Evolutionary conservation across 1,140 invertebrate genomes (phyloP).

Genomic region (Conopomorpha cramerella): DNA sequence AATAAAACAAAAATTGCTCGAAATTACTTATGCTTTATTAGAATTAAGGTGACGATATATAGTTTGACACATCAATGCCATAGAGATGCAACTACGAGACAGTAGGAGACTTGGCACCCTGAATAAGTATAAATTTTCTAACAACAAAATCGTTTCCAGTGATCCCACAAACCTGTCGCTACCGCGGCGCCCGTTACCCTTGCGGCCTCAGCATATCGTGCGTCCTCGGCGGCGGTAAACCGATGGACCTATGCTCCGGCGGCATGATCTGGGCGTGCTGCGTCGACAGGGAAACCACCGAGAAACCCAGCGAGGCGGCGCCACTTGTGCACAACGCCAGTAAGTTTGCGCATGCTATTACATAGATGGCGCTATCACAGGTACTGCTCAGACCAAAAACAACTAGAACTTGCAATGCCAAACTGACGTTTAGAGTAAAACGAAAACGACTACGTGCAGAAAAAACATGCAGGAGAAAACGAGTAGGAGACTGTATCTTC

Average conservation of each 20-base stretch:
- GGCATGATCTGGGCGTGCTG: constrained; percentile 94
- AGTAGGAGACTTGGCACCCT: background rate
- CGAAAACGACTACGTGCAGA: too few species aligned
- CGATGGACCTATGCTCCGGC: constrained; percentile 89
- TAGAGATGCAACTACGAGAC: too few species aligned
- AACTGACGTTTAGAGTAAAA: too few species aligned
- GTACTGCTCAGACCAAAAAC: too few species aligned
- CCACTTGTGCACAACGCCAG: constrained; percentile 80
- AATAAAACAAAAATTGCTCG: background rate
- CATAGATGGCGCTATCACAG: too few species aligned
- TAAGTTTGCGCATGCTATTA: constrained; percentile 61
- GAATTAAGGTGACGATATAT: background rate
- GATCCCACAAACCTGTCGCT: constrained; percentile 90
- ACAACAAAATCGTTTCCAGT: constrained; percentile 65
- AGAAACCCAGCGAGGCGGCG: constrained; percentile 49
- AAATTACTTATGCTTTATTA: background rate
- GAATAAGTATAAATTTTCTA: background rate
- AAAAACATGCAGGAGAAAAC: too few species aligned
- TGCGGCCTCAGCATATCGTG: constrained; percentile 90
- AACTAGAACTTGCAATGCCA: too few species aligned
- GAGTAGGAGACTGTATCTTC: too few species aligned
- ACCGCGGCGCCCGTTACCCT: constrained; percentile 84
- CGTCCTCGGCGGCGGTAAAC: constrained; percentile 82
- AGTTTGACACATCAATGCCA: background rate
- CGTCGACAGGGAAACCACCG: constrained; percentile 76